A percentile compares a stretch with the other conserved stretches of the same genome.
These are phyloP conservation scores for Atlantisia rogersi DNA, from an alignment of 2,113 vertebrate species.

Conservation along the genomic window DNA sequence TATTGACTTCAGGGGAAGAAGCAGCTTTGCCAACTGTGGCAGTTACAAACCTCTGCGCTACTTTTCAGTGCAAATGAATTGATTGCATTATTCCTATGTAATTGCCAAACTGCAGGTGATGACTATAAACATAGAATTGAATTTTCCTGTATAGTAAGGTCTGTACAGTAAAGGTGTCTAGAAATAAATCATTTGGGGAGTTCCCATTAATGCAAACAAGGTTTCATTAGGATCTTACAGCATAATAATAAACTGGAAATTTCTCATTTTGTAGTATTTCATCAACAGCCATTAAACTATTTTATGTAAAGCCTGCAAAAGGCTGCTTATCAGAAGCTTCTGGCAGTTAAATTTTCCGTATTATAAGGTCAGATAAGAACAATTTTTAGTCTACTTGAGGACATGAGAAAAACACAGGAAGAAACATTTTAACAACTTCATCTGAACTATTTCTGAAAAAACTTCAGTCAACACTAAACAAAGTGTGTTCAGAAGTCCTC, in stretches of 20 bases:
- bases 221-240: neutral
- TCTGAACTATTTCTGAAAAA: neutral
- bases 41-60: neutral
- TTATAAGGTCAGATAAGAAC: neutral
- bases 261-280: neutral
- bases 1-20: neutral
- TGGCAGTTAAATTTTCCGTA: neutral
- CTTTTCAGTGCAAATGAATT: neutral
- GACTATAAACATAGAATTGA: neutral
- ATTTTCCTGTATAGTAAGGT: neutral
- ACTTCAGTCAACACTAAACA: neutral
- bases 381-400: neutral
- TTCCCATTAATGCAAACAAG: neutral
- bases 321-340: neutral
- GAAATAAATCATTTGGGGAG: neutral
- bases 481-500: neutral
- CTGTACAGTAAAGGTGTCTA: neutral
- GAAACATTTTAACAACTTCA: neutral
- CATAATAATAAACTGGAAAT: neutral
- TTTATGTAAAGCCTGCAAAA: neutral
- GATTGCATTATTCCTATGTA: neutral
- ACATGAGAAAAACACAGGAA: neutral
- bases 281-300: neutral
- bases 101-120: neutral
- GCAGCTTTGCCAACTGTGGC: neutral